A percentile compares a stretch with the other conserved stretches of the same genome.
phyloP scores from a whole-genome alignment of 2,888 invertebrate species.

The Aspidiotus destructor region DNA sequence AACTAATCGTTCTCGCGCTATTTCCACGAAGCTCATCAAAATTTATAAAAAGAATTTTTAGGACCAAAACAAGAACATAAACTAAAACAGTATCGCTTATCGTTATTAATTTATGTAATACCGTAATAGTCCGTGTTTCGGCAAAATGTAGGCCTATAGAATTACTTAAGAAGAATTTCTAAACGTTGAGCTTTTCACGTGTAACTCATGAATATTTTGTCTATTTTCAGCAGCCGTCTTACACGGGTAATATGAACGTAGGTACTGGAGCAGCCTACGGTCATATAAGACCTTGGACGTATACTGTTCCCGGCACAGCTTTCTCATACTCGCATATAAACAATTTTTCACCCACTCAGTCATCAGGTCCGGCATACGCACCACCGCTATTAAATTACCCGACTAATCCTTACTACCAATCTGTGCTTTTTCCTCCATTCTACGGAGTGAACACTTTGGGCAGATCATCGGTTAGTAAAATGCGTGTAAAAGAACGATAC shows the following conservation, averaged over 20 bases:
- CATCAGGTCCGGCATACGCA: not conserved
- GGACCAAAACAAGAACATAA: too few relatives aligned
- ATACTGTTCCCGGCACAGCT: not conserved
- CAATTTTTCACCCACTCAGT: not conserved
- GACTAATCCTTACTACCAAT: constrained; percentile 24
- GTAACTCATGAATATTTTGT: not conserved
- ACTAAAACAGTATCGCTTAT: too few relatives aligned
- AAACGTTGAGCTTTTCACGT: too few relatives aligned
- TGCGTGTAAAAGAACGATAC: not conserved
- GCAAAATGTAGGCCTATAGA: too few relatives aligned
- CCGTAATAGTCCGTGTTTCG: too few relatives aligned
- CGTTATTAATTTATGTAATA: too few relatives aligned
- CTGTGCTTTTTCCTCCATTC: constrained; percentile 35
- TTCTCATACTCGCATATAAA: constrained; percentile 4
- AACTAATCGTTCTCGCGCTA: too few relatives aligned
- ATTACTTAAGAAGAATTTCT: too few relatives aligned
- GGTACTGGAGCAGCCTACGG: constrained; percentile 4
- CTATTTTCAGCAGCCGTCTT: constrained; percentile 6
- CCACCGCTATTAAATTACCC: constrained; percentile 11
- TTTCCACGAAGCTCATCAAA: too few relatives aligned
- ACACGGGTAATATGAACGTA: constrained; percentile 1
- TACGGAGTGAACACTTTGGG: constrained; percentile 27
- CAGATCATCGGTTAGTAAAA: constrained; percentile 46
- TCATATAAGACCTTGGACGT: constrained; percentile 14
- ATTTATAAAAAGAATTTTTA: too few relatives aligned